Conservation (phyloP, 2,888 invertebrate genomes). For the Netelia fuscicornis region DNA sequence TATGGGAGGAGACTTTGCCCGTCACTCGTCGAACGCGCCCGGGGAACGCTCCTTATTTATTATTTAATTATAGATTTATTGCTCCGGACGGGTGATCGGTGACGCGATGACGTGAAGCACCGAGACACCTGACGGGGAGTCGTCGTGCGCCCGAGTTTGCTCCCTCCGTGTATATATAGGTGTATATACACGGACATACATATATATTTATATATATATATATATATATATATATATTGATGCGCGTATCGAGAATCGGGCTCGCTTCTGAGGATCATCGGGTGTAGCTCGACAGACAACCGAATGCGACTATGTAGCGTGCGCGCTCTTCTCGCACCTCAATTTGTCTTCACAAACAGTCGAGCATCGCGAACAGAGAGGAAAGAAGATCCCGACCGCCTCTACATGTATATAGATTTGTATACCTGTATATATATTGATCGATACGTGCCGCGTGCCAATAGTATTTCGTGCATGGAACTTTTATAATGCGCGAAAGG, state of each 20-base stretch:
- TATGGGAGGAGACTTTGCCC: slow-evolving; percentile 78
- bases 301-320: slow-evolving; percentile 41
- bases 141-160: slow-evolving; percentile 52
- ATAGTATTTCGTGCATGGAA: slow-evolving; percentile 73
- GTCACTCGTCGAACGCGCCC: slow-evolving; percentile 70
- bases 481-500: slow-evolving; percentile 71
- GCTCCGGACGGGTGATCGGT: slow-evolving; percentile 68
- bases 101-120: slow-evolving; percentile 69
- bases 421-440: slow-evolving; percentile 39
- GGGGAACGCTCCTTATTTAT: slow-evolving; percentile 79
- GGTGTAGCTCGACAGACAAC: slow-evolving; percentile 52
- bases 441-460: slow-evolving; percentile 65
- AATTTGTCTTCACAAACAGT: slow-evolving; percentile 70
- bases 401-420: slow-evolving; percentile 3
- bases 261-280: slow-evolving; percentile 41
- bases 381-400: slow-evolving; percentile 41
- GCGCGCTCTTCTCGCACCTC: slow-evolving; percentile 63
- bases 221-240: background rate
- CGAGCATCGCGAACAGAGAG: slow-evolving; percentile 39
- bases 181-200: background rate
- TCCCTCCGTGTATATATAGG: background rate
- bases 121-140: slow-evolving; percentile 72
- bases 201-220: no score
- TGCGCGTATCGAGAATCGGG: slow-evolving; percentile 30
- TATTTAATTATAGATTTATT: slow-evolving; percentile 83